phyloP scores from a whole-genome alignment of 2,113 vertebrate genomes.

The Sinocyclocheilus grahami region DNA sequence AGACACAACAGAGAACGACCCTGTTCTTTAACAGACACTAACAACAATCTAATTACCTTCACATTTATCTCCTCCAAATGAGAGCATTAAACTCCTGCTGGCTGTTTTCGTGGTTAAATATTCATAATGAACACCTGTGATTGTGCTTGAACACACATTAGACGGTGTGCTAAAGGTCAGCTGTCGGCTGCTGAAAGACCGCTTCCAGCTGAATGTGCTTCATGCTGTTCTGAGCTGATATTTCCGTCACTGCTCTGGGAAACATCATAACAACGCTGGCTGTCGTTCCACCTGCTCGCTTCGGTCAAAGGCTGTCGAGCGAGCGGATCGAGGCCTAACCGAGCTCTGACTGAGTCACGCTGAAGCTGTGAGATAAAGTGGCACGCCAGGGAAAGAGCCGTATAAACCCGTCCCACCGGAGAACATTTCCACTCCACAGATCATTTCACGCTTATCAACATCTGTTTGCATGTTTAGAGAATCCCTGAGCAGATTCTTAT shows the following conservation, averaged over 20 bases:
- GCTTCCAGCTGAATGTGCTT: not conserved
- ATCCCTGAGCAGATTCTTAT: not conserved
- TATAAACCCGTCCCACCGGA: not conserved
- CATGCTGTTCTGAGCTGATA: not conserved
- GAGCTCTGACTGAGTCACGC: not conserved
- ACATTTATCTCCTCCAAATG: not conserved
- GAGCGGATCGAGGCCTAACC: not conserved
- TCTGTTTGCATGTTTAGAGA: not conserved
- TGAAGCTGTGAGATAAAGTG: not conserved
- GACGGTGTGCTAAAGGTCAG: slow-evolving; percentile 52
- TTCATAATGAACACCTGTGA: slow-evolving; percentile 62
- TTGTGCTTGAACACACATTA: slow-evolving; percentile 52
- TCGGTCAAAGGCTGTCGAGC: not conserved
- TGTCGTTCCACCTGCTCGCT: too few relatives aligned
- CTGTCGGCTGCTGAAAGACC: not conserved
- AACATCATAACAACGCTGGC: not conserved
- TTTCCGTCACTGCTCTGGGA: not conserved
- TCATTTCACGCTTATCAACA: not conserved
- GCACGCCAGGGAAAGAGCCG: not conserved
- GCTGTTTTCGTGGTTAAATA: slow-evolving; percentile 53
- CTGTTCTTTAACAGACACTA: not conserved
- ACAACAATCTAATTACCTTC: not conserved
- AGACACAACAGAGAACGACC: not conserved
- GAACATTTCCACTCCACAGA: not conserved
- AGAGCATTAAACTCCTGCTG: slow-evolving; percentile 11